Percentiles rank a stretch among this genome's conserved stretches.
Conservation (phyloP, 2,888 invertebrate species). For the Machimus atricapillus region DNA sequence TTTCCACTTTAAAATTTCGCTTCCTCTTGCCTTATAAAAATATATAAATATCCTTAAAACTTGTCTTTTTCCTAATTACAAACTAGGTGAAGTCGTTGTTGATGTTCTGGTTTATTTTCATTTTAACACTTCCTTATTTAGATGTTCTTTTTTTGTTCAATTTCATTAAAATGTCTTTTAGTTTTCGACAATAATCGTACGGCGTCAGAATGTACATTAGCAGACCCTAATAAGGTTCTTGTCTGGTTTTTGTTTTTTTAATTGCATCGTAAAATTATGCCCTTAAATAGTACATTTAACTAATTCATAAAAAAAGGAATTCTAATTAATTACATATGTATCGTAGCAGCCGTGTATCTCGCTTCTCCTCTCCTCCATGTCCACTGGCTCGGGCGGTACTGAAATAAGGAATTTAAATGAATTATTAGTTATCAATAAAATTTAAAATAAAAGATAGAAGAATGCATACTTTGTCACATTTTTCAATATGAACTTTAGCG, state of each 20-base stretch:
- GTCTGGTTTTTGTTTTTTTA: neutral
- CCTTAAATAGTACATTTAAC: conserved; percentile 24
- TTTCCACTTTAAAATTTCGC: conserved; percentile 20
- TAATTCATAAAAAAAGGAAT: conserved; percentile 18
- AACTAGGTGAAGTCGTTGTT: conserved; percentile 19
- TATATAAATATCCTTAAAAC: conserved; percentile 36
- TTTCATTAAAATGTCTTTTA: neutral
- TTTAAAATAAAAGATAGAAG: neutral
- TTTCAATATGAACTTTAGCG: neutral
- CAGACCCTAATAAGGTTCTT: neutral
- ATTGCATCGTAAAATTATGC: neutral
- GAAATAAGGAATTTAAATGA: conserved; percentile 48
- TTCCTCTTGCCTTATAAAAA: conserved; percentile 11
- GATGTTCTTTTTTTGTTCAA: neutral
- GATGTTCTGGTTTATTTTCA: conserved; percentile 1
- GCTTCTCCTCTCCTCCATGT: conserved; percentile 91
- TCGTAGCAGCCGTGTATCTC: conserved; percentile 92
- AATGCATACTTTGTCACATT: neutral
- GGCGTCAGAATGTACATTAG: neutral
- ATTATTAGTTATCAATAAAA: neutral
- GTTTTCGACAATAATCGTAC: neutral
- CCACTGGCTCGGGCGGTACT: conserved; percentile 97
- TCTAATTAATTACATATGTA: conserved; percentile 78
- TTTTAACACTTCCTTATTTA: neutral
- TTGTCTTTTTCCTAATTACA: conserved; percentile 28